These are phyloP conservation scores for Amphiduros pacificus DNA, from an alignment of 2,888 invertebrate genomes.

Conservation along the genomic window DNA sequence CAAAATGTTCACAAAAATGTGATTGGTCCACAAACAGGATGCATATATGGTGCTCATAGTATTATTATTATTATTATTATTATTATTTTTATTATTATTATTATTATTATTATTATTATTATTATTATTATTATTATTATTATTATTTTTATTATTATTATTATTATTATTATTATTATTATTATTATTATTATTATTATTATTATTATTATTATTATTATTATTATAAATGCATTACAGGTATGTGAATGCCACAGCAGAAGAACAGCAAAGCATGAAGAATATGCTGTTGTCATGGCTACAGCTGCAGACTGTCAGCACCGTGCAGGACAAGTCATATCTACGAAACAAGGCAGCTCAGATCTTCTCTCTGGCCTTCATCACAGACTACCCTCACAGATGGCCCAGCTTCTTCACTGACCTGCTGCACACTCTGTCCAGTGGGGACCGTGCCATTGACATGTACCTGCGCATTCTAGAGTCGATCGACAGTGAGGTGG, in stretches of 20 bases:
- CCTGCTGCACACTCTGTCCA: constrained; percentile 51
- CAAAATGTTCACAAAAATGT: too few species aligned
- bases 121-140: too few species aligned
- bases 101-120: too few species aligned
- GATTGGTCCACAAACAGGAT: too few species aligned
- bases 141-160: too few species aligned
- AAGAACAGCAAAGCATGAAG: constrained; percentile 53
- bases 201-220: too few species aligned
- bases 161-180: too few species aligned
- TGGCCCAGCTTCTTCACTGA: constrained; percentile 65
- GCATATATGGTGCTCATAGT: too few species aligned
- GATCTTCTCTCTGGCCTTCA: constrained; percentile 63
- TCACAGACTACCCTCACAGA: constrained; percentile 62
- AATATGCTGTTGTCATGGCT: constrained; percentile 59
- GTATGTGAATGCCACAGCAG: constrained; percentile 39
- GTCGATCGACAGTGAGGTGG: constrained; percentile 65
- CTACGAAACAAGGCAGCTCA: constrained; percentile 66
- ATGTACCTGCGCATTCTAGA: constrained; percentile 63
- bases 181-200: too few species aligned
- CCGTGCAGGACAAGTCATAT: constrained; percentile 56
- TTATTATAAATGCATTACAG: constrained; percentile 30
- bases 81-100: too few species aligned
- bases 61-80: too few species aligned
- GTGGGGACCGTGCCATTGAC: constrained; percentile 60
- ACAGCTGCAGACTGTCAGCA: constrained; percentile 54